These are phyloP conservation scores for Nettapus auritus DNA, from an alignment of 2,113 vertebrate species.

Conservation along the genomic window DNA sequence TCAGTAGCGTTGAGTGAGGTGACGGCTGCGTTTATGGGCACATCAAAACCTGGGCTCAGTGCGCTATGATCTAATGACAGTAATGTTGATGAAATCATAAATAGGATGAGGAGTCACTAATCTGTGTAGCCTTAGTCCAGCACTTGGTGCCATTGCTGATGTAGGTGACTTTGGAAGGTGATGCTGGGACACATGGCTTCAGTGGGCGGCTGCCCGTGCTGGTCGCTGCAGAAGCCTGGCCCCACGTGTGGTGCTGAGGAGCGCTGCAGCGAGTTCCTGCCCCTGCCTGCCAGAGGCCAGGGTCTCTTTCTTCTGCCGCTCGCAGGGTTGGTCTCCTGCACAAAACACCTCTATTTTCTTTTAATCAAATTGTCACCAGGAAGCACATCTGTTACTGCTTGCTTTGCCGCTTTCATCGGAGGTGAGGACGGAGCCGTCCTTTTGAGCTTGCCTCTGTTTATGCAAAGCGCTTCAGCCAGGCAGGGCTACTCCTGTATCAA, in stretches of 20 bases:
- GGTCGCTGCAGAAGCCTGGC: no score
- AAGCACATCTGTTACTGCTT: constrained; percentile 54
- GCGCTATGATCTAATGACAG: rapidly evolving
- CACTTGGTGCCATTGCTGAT: no score
- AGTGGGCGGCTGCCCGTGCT: no score
- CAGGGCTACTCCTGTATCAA: constrained; percentile 47
- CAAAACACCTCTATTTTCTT: constrained; percentile 13
- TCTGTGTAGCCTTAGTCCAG: neutral
- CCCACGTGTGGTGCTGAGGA: no score
- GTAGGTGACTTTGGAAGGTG: no score
- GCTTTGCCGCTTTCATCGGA: constrained; percentile 52
- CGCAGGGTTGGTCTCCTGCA: neutral
- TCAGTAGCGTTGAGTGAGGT: neutral
- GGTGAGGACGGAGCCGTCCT: constrained; percentile 52
- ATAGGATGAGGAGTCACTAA: neutral
- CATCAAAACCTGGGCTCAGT: rapidly evolving
- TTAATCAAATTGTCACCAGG: constrained; percentile 65
- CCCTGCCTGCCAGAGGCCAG: neutral
- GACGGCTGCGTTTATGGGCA: rapidly evolving
- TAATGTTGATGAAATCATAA: rapidly evolving
- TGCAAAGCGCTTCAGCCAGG: constrained; percentile 31
- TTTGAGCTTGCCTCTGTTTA: neutral
- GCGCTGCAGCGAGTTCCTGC: rapidly evolving
- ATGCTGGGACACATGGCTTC: no score
- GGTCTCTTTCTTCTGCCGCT: neutral